Conservation (phyloP, 2,797 vertebrate species). For the Phylloscopus collybita region DNA sequence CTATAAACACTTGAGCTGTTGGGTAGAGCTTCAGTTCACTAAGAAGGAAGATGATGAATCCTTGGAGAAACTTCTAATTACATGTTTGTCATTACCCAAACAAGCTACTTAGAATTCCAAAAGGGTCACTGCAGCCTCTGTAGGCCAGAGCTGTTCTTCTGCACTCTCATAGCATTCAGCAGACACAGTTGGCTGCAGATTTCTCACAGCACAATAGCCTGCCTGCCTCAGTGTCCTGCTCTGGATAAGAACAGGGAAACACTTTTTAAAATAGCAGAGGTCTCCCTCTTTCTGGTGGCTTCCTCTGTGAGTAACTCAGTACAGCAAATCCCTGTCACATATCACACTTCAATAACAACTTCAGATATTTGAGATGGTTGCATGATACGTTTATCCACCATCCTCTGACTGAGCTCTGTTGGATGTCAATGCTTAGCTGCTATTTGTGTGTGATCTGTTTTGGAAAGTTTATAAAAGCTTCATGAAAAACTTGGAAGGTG, state of each 20-base stretch:
- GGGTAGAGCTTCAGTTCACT: background rate
- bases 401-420: background rate
- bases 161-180: background rate
- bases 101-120: constrained; percentile 17
- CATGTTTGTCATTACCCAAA: background rate
- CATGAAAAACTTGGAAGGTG: background rate
- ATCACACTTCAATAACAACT: background rate
- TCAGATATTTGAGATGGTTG: constrained; percentile 19
- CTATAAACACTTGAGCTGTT: background rate
- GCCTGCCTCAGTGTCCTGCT: background rate
- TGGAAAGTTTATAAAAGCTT: background rate
- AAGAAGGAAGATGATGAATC: background rate
- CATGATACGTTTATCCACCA: background rate
- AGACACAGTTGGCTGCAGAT: constrained; percentile 7
- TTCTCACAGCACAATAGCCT: constrained; percentile 35
- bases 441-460: background rate
- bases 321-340: background rate
- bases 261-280: background rate
- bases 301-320: background rate
- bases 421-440: background rate
- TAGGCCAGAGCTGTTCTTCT: background rate
- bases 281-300: background rate
- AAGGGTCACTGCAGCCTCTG: background rate
- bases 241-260: constrained; percentile 17
- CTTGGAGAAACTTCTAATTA: background rate